Conservation (phyloP, 2,797 vertebrate genomes). For the Naso thynnoides region DNA sequence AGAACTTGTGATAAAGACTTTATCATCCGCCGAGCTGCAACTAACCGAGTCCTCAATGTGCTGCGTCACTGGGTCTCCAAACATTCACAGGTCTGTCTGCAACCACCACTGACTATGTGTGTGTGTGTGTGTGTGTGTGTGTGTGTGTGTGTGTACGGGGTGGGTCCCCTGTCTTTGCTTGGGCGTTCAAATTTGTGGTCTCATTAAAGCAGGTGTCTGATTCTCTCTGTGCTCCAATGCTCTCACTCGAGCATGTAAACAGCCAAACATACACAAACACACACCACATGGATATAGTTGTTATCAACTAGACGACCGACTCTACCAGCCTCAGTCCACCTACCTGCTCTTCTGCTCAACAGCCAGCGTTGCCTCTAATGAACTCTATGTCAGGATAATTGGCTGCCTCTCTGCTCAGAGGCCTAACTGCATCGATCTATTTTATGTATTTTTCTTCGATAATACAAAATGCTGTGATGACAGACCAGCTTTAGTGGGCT, state of each 20-base stretch:
- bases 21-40: constrained; percentile 96
- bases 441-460: constrained; percentile 67
- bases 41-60: constrained; percentile 96
- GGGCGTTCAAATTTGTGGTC: constrained; percentile 59
- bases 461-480: constrained; percentile 60
- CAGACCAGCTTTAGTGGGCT: constrained; percentile 41
- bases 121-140: constrained; percentile 21
- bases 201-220: constrained; percentile 71
- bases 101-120: constrained; percentile 6
- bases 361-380: constrained; percentile 55
- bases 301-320: constrained; percentile 42
- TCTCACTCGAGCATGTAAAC: constrained; percentile 49
- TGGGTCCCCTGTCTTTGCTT: constrained; percentile 13
- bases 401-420: constrained; percentile 52
- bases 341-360: constrained; percentile 42
- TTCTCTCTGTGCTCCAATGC: constrained; percentile 54
- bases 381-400: constrained; percentile 70
- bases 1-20: constrained; percentile 97
- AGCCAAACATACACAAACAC: constrained; percentile 40
- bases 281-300: constrained; percentile 28
- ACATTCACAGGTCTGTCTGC: constrained; percentile 93
- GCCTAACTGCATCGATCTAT: constrained; percentile 74
- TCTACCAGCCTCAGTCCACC: constrained; percentile 30
- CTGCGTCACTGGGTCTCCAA: constrained; percentile 99
- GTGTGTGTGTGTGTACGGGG: constrained; percentile 8